Evolutionary conservation across 2,888 invertebrate genomes (phyloP), one percentile per base, ranked within the genome.

Genomic region (Lathronympha strigana): DNA sequence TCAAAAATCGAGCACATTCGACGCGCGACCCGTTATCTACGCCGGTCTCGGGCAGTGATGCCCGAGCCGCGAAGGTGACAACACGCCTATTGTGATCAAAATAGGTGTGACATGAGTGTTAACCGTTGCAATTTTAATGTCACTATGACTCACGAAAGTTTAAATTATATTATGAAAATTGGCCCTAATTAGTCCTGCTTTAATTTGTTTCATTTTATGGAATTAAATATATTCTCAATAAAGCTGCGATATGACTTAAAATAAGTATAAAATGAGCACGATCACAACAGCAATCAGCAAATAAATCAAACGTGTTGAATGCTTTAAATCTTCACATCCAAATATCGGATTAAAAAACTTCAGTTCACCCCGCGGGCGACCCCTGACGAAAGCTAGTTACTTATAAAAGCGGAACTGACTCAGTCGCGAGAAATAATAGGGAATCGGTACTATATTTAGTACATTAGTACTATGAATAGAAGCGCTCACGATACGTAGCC

Each of bases 381-480:
- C 62, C 50, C 57, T 55, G 36, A 61, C 50, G 60, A 67, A 62
- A 67, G 66, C 67, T 50, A 66, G 71, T 73, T 72, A 80, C 71
- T 79, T 82, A 80, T 77, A 76, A 82, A 84, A 86, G 77, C 83
- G 85, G 83, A 86, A 85, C 78, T 86, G 87, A 88, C 81, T 87
- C 87, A 87, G 87, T 83, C 80, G 77, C 82, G 76, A 82, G 86
- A 84, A 88, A 90, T 88, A 90, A 88, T 89, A 88, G 88, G 88
- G 89, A 87, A 87, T 88, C 81, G 84, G 73, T 80, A 83, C 91
- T 91, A 91, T 87, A 91, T 90, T 87, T 92, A 92, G 91, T 87
- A 83, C 82, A 88, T 89, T 85, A 85, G 84, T 76, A 83, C 90
- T 90, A 90, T 88, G 88, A 91, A 91, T 91, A 91, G 90, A 86